Evolutionary conservation across 2,113 vertebrate species (phyloP).

Genomic region (Saimiri boliviensis): DNA sequence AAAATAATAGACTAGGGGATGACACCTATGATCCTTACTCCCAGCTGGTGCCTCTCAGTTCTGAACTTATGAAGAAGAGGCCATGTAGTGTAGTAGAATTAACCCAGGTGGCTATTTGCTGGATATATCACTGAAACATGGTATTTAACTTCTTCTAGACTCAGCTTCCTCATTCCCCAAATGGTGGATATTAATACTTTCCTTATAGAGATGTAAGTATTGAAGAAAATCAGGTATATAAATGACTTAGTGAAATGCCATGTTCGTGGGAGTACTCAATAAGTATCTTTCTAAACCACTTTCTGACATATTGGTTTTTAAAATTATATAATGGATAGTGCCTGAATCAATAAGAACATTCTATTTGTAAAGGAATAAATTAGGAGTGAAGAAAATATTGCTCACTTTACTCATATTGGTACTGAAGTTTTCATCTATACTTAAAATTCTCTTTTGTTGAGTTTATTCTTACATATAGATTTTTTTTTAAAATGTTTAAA

Average conservation of each 20-base stretch:
- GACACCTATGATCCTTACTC: background rate
- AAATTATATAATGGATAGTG: conserved; percentile 10
- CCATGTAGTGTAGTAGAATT: background rate
- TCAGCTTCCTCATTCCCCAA: background rate
- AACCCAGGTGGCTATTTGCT: background rate
- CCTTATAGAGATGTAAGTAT: background rate
- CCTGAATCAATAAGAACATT: background rate
- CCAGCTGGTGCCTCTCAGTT: background rate
- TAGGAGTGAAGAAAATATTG: conserved; percentile 31
- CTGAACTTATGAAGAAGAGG: background rate
- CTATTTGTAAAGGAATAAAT: background rate
- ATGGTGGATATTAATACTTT: background rate
- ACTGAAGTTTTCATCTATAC: conserved; percentile 6
- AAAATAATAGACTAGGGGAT: background rate
- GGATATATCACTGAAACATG: background rate
- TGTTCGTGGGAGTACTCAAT: background rate
- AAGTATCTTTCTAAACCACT: background rate
- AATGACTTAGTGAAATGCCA: background rate
- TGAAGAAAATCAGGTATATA: background rate
- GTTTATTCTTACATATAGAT: background rate
- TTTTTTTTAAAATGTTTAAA: background rate
- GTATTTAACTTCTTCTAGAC: background rate
- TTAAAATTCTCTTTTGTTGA: conserved; percentile 9
- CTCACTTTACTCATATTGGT: background rate
- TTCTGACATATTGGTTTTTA: background rate